Base-by-base conservation (phyloP, 2,888 invertebrate genomes). In the Ennomos erosarius region DNA sequence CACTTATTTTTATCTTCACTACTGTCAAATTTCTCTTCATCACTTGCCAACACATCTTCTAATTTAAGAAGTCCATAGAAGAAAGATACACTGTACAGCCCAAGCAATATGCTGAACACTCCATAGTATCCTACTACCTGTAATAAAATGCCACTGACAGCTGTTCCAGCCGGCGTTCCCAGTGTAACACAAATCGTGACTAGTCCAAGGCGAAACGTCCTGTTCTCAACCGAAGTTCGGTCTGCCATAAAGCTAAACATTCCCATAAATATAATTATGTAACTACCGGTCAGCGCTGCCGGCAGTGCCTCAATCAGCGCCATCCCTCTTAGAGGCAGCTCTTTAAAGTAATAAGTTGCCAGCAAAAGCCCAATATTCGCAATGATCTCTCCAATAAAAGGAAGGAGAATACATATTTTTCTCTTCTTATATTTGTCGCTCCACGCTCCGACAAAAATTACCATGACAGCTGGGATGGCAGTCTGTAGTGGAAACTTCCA, bases 211-310 rank as follows among this genome's bases (percentile, higher is more conserved):
- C 95, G 88, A 62, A 95, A 90, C n/a, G 95, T 95, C 57, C 95
- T 89, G 80, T 93, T 93, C 71, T 94, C 93, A 37, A 93, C 68
- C 1, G 93, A 87, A 36, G 95, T 93, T 48, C 94, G 89, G 59
- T 94, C 94, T 5, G 94, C 91, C 71, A 95, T 91, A 73, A 94
- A 95, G 75, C 94, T 94, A 81, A 93, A 93, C 87, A 94, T 90
- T 40, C 93, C 94, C 88, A 94, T 93, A 68, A 94, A 93, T 79
- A 94, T 90, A 9, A 93, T 90, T 45, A 94, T 92, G 70, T 93
- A 93, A 48, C 94, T 94, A 9, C 95, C 95, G 36, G 93, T 93
- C 16, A 94, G 84, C 1, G 95, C 94, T 0, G 94, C 93, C 0
- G 94, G 88, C 12, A 95, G 80, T 0, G 93, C 93, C 76, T 94